These are phyloP conservation scores for Drosophila infuscata DNA, from an alignment of 2,888 invertebrate genomes.

Conservation along the genomic window DNA sequence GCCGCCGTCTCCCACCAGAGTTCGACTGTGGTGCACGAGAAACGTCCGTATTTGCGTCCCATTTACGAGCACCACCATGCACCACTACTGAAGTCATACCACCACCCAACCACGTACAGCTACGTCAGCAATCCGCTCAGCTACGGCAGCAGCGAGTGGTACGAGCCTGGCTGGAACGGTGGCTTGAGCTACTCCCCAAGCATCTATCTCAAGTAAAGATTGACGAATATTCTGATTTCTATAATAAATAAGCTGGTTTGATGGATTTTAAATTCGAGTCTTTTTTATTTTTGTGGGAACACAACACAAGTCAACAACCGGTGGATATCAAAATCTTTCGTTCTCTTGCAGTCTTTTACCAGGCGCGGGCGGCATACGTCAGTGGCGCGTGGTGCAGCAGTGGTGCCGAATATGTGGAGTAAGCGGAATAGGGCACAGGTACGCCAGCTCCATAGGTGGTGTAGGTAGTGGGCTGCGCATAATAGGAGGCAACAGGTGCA, in stretches of 20 bases:
- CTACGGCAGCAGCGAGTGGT: conserved; percentile 59
- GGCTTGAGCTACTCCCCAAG: conserved; percentile 55
- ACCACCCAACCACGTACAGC: conserved; percentile 57
- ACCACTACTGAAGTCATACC: conserved; percentile 67
- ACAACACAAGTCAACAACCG: conserved; percentile 66
- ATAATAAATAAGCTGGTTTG: conserved; percentile 13
- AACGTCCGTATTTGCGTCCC: conserved; percentile 82
- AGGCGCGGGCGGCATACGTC: conserved; percentile 71
- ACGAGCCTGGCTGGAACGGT: conserved; percentile 63
- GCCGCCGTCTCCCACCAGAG: conserved; percentile 83
- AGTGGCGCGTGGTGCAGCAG: conserved; percentile 63
- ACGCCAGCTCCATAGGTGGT: conserved; percentile 36
- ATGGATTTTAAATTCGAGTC: conserved; percentile 9
- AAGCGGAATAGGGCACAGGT: conserved; percentile 35
- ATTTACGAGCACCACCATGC: conserved; percentile 71
- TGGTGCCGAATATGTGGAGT: conserved; percentile 50
- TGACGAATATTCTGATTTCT: too few relatives aligned
- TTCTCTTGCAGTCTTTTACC: conserved; percentile 64
- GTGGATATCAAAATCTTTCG: conserved; percentile 70
- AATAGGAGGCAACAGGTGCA: conserved; percentile 33
- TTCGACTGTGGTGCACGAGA: conserved; percentile 83
- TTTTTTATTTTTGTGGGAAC: conserved; percentile 29
- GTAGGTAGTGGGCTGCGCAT: conserved; percentile 22
- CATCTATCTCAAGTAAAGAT: conserved; percentile 63
- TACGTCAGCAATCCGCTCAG: conserved; percentile 53